Evolutionary conservation across 2,888 invertebrate species (phyloP), one percentile per base, ranked within the genome.

Genomic region (Caenorhabditis panamensis): DNA sequence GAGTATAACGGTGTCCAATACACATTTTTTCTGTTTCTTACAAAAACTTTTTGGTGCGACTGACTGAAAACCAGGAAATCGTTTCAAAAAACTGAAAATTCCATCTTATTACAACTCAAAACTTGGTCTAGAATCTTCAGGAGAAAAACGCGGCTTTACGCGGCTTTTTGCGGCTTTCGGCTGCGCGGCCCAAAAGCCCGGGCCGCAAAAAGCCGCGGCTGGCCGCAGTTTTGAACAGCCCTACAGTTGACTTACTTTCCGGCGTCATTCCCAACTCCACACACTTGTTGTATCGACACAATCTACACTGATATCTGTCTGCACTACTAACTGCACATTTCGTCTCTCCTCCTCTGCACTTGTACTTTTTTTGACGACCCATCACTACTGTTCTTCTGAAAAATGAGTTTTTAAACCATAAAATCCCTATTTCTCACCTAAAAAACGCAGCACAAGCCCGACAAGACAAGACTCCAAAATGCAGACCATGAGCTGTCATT

Each of bases 241-340:
- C 28, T 31, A 31, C 18, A 36, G 31, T 31, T 13, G 18, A 22
- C 53, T 31, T 31, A 76, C 81, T 83, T n/a, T 84, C 84, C 8
- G 76, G 53, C 6, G 84, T 84, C 84, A 84, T 84, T 5, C 84
- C 84, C 2, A 82, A 53, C 4, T 54, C 28, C 2, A 79, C 71
- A 54, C 84, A 84, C 54, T 84, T 84, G 11, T 82, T 73, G 37
- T 72, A 84, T 11, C 84, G 66, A 36, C 84, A 84, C 16, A 79
- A 44, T 47, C 82, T 28, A 41, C 84, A 84, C 28, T 77, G 71
- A 44, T 81, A 80, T 37, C 83, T 67, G 56, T 78, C 78, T 16
- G 47, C 54, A 51, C 63, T 76, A 20, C 59, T 71, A 13, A 84
- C 77, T 5, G 44, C 54, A 47, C 84, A 84, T 18, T 62, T 31